Evolutionary conservation across 2,797 vertebrate species (phyloP).

Genomic region (Myotis myotis): DNA sequence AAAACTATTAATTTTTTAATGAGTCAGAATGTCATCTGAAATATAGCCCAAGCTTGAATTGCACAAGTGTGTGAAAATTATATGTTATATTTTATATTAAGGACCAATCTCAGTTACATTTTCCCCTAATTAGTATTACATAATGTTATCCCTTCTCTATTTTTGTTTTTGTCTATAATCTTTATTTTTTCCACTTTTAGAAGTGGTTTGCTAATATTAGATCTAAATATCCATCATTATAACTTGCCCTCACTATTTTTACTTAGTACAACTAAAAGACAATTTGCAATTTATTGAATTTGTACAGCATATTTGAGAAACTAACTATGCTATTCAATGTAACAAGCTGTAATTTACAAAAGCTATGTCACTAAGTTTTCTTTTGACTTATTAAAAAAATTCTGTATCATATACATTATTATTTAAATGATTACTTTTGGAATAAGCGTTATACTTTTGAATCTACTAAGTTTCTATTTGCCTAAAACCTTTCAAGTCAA

Average conservation of each 20-base stretch:
- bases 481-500: constrained; percentile 40
- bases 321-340: background rate
- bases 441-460: background rate
- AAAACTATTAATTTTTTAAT: constrained; percentile 1
- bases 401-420: background rate
- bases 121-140: background rate
- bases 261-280: background rate
- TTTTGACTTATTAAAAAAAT: constrained; percentile 17
- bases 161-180: constrained; percentile 17
- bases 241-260: background rate
- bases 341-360: constrained; percentile 27
- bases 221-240: constrained; percentile 4
- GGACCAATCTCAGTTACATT: constrained; percentile 4
- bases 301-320: background rate
- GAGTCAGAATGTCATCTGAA: constrained; percentile 8
- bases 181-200: background rate
- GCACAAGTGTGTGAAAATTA: background rate
- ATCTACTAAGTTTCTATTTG: constrained; percentile 28
- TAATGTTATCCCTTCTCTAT: background rate
- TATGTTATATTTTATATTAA: constrained; percentile 14
- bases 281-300: background rate
- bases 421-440: background rate
- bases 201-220: background rate
- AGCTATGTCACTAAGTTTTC: background rate
- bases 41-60: background rate